Conservation (phyloP, 2,888 invertebrate species). For the Altica lythri region DNA sequence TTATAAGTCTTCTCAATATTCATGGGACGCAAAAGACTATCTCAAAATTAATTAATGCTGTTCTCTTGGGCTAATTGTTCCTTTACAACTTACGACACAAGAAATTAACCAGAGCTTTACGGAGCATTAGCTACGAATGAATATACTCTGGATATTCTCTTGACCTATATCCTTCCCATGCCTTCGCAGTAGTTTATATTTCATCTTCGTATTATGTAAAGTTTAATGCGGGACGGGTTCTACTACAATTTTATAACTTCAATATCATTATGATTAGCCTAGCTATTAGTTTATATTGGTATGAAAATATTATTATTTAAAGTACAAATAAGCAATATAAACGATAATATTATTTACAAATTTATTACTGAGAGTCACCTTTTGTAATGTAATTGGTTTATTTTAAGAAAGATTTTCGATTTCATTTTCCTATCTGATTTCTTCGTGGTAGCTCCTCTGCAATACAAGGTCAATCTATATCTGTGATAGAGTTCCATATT, state of each 20-base stretch:
- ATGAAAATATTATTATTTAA: too few relatives aligned
- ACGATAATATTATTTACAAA: too few relatives aligned
- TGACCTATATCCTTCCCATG: conserved; percentile 8
- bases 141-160: conserved; percentile 17
- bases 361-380: too few relatives aligned
- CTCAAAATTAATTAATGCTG: conserved; percentile 37
- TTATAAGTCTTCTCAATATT: conserved; percentile 36
- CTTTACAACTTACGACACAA: conserved; percentile 33
- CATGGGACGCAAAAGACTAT: conserved; percentile 32
- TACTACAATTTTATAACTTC: not conserved
- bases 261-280: not conserved
- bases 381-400: too few relatives aligned
- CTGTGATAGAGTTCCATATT: too few relatives aligned
- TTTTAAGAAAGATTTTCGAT: too few relatives aligned
- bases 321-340: too few relatives aligned
- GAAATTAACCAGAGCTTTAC: conserved; percentile 31
- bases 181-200: conserved; percentile 2
- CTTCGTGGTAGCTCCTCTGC: too few relatives aligned
- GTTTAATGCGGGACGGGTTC: conserved; percentile 10
- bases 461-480: too few relatives aligned
- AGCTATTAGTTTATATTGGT: not conserved
- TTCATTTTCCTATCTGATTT: too few relatives aligned
- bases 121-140: conserved; percentile 25
- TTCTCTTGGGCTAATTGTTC: conserved; percentile 35
- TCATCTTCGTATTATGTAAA: conserved; percentile 9